Conservation (phyloP, 2,797 vertebrate genomes). For the Scolopax rusticola region DNA sequence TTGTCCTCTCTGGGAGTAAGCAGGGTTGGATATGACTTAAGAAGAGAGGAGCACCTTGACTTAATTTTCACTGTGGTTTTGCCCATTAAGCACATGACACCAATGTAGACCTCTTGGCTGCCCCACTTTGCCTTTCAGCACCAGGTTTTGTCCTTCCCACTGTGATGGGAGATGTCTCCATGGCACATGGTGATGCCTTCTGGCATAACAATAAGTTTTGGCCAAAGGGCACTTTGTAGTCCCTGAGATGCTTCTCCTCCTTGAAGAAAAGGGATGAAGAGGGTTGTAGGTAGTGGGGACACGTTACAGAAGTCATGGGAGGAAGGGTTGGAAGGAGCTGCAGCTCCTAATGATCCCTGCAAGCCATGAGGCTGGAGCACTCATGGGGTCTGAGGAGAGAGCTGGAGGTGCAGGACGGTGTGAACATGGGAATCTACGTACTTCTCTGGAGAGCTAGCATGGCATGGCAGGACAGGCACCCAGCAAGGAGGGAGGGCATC, state of each 20-base stretch:
- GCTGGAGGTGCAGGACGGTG: fast-evolving
- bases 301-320: background rate
- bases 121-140: fast-evolving
- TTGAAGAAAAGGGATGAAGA: background rate
- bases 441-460: background rate
- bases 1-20: background rate
- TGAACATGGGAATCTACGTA: background rate
- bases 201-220: background rate
- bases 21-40: background rate
- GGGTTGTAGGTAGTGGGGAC: fast-evolving
- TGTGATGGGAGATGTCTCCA: background rate
- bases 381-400: background rate
- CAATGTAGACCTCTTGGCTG: background rate
- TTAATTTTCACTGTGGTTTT: background rate
- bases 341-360: background rate
- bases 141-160: background rate
- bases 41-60: background rate
- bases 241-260: background rate
- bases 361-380: background rate
- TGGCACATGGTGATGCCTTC: background rate
- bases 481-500: background rate
- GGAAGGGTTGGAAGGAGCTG: background rate
- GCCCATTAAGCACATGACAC: background rate
- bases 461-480: background rate
- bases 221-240: background rate